Percentiles rank a stretch among this genome's conserved stretches.
Conservation (phyloP, 2,888 invertebrate genomes). For the Pediacus dermestoides region DNA sequence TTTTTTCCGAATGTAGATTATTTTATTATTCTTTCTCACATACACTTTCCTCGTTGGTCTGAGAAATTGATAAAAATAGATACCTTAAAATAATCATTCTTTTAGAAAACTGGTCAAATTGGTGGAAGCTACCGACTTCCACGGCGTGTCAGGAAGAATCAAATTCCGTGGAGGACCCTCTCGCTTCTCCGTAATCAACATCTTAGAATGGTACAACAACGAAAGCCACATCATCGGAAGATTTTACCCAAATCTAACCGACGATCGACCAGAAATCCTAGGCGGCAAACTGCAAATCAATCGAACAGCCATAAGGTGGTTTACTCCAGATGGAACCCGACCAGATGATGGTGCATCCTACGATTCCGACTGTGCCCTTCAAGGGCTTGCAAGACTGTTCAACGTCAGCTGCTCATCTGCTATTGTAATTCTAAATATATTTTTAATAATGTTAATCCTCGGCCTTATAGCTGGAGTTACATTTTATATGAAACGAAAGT, state of each 20-base stretch:
- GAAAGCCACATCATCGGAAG: slow-evolving; percentile 54
- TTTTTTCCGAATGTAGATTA: no score
- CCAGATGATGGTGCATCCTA: slow-evolving; percentile 68
- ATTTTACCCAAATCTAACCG: slow-evolving; percentile 56
- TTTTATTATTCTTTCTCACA: no score
- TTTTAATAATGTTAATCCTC: slow-evolving; percentile 54
- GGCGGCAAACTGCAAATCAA: slow-evolving; percentile 57
- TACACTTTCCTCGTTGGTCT: no score
- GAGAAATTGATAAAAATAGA: no score
- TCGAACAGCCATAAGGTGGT: slow-evolving; percentile 59
- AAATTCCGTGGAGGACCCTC: slow-evolving; percentile 68
- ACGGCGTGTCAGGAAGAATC: slow-evolving; percentile 71
- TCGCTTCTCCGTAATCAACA: slow-evolving; percentile 58
- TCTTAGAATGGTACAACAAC: slow-evolving; percentile 59
- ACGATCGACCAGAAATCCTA: slow-evolving; percentile 49
- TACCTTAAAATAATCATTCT: no score
- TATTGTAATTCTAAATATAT: slow-evolving; percentile 61
- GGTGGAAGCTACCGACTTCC: slow-evolving; percentile 64
- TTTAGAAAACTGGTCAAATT: slow-evolving; percentile 59
- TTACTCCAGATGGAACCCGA: slow-evolving; percentile 54
- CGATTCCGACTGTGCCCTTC: slow-evolving; percentile 62
- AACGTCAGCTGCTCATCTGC: slow-evolving; percentile 71
- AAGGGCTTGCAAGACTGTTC: slow-evolving; percentile 64
- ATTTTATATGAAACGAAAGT: slow-evolving; percentile 65
- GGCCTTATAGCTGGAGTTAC: slow-evolving; percentile 22